These are phyloP conservation scores for Raja brachyura DNA, from an alignment of 2,113 vertebrate genomes.

Conservation along the genomic window DNA sequence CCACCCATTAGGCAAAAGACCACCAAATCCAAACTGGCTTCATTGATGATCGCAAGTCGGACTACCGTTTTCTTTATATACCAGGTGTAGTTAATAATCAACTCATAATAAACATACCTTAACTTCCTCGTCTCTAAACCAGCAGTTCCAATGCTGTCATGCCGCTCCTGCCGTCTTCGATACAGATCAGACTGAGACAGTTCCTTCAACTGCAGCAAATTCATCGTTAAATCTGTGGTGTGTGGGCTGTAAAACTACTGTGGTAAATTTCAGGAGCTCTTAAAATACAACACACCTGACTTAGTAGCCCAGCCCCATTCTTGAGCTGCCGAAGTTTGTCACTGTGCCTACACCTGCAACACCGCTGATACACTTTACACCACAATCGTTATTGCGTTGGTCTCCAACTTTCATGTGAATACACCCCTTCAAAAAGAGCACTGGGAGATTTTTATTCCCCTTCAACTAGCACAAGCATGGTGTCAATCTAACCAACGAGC, in stretches of 20 bases:
- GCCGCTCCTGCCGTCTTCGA: constrained; percentile 79
- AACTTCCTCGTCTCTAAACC: constrained; percentile 57
- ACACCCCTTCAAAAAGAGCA: background rate
- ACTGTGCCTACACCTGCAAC: background rate
- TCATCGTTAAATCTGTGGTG: constrained; percentile 58
- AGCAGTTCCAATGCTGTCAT: constrained; percentile 67
- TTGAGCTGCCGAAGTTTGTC: background rate
- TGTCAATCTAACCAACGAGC: background rate
- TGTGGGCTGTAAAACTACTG: background rate
- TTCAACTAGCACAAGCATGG: background rate
- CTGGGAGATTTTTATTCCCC: background rate
- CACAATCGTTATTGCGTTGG: background rate
- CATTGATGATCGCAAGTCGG: background rate
- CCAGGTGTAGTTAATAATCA: background rate
- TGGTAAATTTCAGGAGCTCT: background rate
- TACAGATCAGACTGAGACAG: constrained; percentile 85
- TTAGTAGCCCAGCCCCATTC: background rate
- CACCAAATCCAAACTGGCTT: constrained; percentile 9
- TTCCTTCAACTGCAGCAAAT: constrained; percentile 78
- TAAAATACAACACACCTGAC: background rate
- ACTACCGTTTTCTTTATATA: background rate
- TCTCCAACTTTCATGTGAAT: background rate
- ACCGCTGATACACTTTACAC: background rate
- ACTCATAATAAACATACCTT: constrained; percentile 64
- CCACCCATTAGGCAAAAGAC: background rate